Conservation (phyloP, 2,113 vertebrate species). For the Spea multiplicata region DNA sequence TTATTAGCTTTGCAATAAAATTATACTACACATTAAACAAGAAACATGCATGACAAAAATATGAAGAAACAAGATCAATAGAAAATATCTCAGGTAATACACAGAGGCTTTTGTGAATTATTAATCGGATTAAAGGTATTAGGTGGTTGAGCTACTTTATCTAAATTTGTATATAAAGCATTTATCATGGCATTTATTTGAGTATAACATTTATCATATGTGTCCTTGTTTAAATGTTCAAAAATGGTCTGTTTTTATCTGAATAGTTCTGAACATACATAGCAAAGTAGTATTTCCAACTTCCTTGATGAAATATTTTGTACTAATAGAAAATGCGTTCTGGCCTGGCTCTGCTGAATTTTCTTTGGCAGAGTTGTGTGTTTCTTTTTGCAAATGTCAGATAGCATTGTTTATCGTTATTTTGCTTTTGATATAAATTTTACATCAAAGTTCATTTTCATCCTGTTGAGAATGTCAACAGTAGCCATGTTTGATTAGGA, state of each 20-base stretch:
- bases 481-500: slow-evolving; percentile 45
- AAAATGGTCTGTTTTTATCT: background rate
- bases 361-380: slow-evolving; percentile 10
- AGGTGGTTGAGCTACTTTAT: no score
- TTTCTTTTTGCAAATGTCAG: background rate
- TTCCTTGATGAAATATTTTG: background rate
- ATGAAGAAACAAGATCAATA: no score
- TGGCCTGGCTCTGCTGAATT: background rate
- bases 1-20: no score
- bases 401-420: slow-evolving; percentile 28
- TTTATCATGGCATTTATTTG: no score
- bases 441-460: slow-evolving; percentile 7
- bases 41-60: no score
- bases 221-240: no score
- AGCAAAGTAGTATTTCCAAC: background rate
- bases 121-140: no score
- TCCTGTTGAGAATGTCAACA: slow-evolving; percentile 49
- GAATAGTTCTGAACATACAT: background rate
- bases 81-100: no score
- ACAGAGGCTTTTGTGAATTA: no score
- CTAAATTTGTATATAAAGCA: no score
- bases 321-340: background rate
- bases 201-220: no score
- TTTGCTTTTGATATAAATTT: slow-evolving; percentile 16
- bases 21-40: no score